Base-by-base conservation (phyloP, 2,113 vertebrate genomes). In the Macroglossus sobrinus region DNA sequence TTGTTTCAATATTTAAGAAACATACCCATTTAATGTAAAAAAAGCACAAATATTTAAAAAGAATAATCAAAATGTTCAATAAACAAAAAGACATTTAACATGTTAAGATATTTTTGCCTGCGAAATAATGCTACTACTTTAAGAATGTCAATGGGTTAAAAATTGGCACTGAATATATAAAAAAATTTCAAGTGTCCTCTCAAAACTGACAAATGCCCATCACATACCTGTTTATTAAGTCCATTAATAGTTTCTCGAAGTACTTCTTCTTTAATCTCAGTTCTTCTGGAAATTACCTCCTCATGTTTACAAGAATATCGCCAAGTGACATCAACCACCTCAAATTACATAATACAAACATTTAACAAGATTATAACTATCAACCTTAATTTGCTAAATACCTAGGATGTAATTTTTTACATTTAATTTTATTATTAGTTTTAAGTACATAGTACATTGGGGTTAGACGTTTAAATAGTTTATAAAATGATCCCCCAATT, bases 301-400 rank as follows among this genome's bases (percentile, higher is more conserved):
- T 99, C 95, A 90, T 99, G 99, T 96, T 99, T 99, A 98, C 99
- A 99, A 96, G 99, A 99, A 95, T 99, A 99, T 96, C 99, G 98
- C 99, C 99, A 99, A 3, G 99, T 99, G 69, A 99, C 99, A 97
- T 99, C 99, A 85, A 99, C 99, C 95, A 99, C 99, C 99, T 99
- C 14, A 97, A 95, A 84, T 97, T 38, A 96, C 0, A 95, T 72
- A 72, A 94, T 28, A 74, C 16, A 86, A 84, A 53, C 45, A 81
- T 50, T 90, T 95, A 80, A 90, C 15, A 96, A 85, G 78, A 78
- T 68, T 85, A 76, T 1, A 91, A 88, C 1, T 30, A 57, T 53
- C 40, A 55, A 33, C 11, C 2, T 50, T 86, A 64, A 81, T 38
- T 81, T 92, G 61, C 61, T 91, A 97, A 76, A 84, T 78, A 91